Conservation (phyloP, 2,797 vertebrate genomes). For the Acanthornis magna region DNA sequence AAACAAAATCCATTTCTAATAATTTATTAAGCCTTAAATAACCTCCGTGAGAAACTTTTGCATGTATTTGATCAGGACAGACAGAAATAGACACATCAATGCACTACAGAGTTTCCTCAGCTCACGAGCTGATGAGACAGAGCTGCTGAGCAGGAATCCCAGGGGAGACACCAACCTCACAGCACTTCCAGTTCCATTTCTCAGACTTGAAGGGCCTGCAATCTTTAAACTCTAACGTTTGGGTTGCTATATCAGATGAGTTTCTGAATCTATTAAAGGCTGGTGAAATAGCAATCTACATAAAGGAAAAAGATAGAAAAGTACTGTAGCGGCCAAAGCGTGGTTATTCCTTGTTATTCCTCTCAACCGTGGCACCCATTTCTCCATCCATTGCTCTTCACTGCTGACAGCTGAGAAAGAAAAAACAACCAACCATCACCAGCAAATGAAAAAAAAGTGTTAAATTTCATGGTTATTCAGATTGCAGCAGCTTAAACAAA, state of each 20-base stretch:
- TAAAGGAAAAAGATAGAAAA: not conserved
- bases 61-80: not conserved
- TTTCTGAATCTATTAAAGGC: not conserved
- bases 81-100: not conserved
- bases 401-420: not conserved
- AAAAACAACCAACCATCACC: not conserved
- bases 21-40: not conserved
- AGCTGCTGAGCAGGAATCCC: not conserved
- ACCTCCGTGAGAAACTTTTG: not conserved
- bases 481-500: not conserved
- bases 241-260: not conserved
- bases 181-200: not conserved
- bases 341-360: not conserved
- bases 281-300: not conserved
- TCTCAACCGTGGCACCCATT: not conserved
- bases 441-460: not conserved
- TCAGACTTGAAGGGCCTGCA: not conserved
- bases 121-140: not conserved
- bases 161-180: not conserved
- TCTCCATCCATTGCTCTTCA: not conserved
- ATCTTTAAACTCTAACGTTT: not conserved
- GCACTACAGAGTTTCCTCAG: not conserved
- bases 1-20: not conserved
- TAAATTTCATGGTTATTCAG: not conserved
- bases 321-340: not conserved